phyloP scores from a whole-genome alignment of 2,113 vertebrate species.

The Chaetura pelagica region DNA sequence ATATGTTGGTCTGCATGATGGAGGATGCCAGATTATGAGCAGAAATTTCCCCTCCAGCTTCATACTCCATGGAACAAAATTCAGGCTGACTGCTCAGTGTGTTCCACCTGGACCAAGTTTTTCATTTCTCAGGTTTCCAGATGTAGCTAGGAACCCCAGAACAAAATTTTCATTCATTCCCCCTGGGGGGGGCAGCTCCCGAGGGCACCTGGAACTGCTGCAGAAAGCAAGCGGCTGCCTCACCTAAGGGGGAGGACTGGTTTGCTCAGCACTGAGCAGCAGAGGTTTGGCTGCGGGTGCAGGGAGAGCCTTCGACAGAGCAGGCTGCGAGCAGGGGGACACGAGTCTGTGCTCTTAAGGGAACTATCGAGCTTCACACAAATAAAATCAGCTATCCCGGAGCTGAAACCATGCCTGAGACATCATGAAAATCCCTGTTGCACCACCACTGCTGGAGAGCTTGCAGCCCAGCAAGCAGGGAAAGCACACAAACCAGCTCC shows the following conservation, averaged over 20 bases:
- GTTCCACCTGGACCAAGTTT: background rate
- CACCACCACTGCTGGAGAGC: fast-evolving
- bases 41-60: background rate
- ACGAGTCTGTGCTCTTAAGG: background rate
- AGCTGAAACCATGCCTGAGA: background rate
- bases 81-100: background rate
- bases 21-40: background rate
- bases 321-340: background rate
- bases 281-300: background rate
- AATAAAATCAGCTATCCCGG: background rate
- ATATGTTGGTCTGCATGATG: background rate
- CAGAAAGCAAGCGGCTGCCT: background rate
- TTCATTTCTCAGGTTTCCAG: background rate
- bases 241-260: background rate
- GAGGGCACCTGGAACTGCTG: background rate
- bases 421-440: background rate
- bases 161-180: background rate
- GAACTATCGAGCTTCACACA: background rate
- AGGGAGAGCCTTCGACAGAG: background rate
- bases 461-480: background rate
- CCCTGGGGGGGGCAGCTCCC: background rate
- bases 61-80: background rate
- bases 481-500: background rate
- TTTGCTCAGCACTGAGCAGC: background rate
- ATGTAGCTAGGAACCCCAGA: background rate